phyloP scores from a whole-genome alignment of 2,113 vertebrate genomes.

The Caloenas nicobarica region DNA sequence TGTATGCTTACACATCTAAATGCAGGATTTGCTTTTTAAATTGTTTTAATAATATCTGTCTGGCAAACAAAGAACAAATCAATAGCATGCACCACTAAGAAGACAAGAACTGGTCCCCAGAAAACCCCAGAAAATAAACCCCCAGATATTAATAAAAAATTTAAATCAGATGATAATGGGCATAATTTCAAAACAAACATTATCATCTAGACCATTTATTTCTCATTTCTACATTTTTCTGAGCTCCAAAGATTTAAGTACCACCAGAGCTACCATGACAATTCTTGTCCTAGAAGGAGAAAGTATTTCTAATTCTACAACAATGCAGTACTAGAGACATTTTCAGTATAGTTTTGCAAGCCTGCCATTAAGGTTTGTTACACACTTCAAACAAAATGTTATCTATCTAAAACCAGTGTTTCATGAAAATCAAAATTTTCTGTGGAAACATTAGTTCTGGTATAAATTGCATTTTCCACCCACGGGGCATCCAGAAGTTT shows the following conservation, averaged over 20 bases:
- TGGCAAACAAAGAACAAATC: no score
- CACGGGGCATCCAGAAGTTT: neutral
- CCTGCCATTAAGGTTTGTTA: neutral
- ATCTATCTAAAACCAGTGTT: neutral
- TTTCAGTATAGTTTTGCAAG: neutral
- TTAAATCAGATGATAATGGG: no score
- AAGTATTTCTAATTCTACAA: neutral
- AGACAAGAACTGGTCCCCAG: no score
- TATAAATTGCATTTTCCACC: neutral
- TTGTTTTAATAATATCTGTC: no score
- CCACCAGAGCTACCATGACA: neutral
- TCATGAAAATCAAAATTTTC: neutral
- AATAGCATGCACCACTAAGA: no score
- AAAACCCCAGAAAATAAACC: no score
- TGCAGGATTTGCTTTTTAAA: no score
- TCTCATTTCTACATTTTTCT: neutral
- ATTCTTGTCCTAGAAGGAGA: neutral
- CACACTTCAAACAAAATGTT: neutral
- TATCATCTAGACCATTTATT: neutral
- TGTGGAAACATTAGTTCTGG: neutral
- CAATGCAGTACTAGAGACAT: neutral
- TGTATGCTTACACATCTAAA: no score
- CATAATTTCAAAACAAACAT: no score
- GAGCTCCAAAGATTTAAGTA: neutral
- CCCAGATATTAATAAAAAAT: no score